Evolutionary conservation across 2,797 vertebrate species (phyloP), one percentile per base, ranked within the genome.

Genomic region (Enteromius viviparus): DNA sequence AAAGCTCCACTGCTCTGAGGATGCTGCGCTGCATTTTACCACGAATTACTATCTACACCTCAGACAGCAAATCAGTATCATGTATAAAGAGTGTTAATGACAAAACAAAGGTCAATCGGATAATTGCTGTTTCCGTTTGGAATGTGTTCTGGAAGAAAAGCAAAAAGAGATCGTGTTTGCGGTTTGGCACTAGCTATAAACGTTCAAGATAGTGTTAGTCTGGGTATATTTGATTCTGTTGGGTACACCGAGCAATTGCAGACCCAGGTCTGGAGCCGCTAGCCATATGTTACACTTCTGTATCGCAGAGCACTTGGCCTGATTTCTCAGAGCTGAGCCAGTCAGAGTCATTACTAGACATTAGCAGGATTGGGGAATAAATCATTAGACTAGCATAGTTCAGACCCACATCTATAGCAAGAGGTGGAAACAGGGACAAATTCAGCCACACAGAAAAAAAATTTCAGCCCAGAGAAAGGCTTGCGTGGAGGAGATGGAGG

Each of bases 341-440:
- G 72, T 62, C 76, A 60, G 51, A 79, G 66, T 85, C 82, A 80
- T 82, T 64, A 87, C 62, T 84, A 65, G 55, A 84, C 85, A 82
- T 80, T 84, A 81, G 60, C 55, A 60, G 80, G 76, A 72, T 82
- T 23, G 77, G 82, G 64, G 58, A 81, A 85, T 88, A 82, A 87
- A 88, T 85, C 82, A 87, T 64, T 62, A 51, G 74, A 65, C 26
- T 64, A 45, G 79, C 66, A 78, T 14, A 26, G 23, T 66, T 78
- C 32, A 80, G n/a, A 34, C 45, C 49, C 70, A 47, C 62, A 51
- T 76, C 62, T 42, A 68, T 40, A 32, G 47, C 62, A 68, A 77
- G 53, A 76, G 34, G 72, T 69, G 29, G 47, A 81, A 80, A 53
- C 29, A 0, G 26, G 62, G 34, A 69, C 10, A 76, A 68, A 40